Evolutionary conservation across 2,888 invertebrate genomes (phyloP).

Genomic region (Arrhopalites spinosus): DNA sequence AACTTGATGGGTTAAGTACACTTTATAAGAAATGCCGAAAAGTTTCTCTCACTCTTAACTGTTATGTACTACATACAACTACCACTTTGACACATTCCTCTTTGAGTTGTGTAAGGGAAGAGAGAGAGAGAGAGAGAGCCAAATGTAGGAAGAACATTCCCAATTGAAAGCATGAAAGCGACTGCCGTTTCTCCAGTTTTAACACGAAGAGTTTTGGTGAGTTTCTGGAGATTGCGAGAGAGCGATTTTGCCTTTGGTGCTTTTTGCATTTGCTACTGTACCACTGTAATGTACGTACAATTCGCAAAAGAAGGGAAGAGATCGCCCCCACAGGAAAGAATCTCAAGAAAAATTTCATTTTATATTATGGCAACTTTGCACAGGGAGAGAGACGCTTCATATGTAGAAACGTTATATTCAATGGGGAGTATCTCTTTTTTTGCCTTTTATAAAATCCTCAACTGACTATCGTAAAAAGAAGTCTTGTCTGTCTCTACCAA

Average conservation of each 20-base stretch:
- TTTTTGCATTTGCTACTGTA: no score
- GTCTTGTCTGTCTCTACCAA: constrained; percentile 1
- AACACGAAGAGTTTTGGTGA: constrained; percentile 6
- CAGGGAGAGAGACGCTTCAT: no score
- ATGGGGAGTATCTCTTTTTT: neutral
- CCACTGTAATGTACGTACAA: no score
- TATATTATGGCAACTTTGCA: no score
- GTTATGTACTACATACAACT: neutral
- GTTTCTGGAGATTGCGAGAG: neutral
- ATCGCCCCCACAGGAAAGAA: no score
- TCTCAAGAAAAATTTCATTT: no score
- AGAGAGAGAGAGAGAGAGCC: no score
- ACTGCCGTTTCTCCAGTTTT: constrained; percentile 10
- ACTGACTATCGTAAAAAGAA: constrained; percentile 2
- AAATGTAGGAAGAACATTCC: constrained; percentile 23
- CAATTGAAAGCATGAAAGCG: constrained; percentile 11
- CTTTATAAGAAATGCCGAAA: no score
- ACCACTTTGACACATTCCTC: neutral
- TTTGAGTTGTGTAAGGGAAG: neutral
- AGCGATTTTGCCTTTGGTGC: no score
- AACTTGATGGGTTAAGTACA: no score
- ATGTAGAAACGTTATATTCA: neutral
- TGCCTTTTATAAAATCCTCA: neutral
- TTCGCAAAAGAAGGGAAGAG: no score
- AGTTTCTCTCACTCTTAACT: no score